Conservation (phyloP, 2,888 invertebrate genomes). For the Caenorhabditis japonica region DNA sequence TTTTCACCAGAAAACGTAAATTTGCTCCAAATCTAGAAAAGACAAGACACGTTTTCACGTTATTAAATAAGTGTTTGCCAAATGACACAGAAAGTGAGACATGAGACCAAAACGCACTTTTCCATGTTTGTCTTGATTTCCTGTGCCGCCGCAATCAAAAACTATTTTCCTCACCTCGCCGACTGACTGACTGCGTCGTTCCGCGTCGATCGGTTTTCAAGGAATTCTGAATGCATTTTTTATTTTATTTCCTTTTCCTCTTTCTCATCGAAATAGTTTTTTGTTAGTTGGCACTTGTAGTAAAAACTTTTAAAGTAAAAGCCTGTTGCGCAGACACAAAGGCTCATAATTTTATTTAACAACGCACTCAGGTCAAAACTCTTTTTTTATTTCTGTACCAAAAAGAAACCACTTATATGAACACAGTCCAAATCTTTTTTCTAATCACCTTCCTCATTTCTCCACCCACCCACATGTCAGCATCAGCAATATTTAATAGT, state of each 20-base stretch:
- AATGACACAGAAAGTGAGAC: slow-evolving; percentile 26
- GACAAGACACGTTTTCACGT: too few relatives aligned
- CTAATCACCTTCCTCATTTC: background rate
- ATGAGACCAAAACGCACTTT: slow-evolving; percentile 6
- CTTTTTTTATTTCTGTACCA: too few relatives aligned
- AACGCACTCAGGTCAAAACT: too few relatives aligned
- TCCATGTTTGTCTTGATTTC: slow-evolving; percentile 51
- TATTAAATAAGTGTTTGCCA: slow-evolving; percentile 43
- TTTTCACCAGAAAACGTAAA: too few relatives aligned
- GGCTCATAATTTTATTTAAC: too few relatives aligned
- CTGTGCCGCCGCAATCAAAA: slow-evolving; percentile 43
- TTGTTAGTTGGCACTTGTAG: background rate
- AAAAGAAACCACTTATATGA: too few relatives aligned
- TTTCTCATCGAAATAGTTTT: slow-evolving; percentile 10
- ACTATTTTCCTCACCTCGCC: slow-evolving; percentile 5
- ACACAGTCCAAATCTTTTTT: too few relatives aligned
- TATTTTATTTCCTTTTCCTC: background rate
- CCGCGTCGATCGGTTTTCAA: slow-evolving; percentile 2
- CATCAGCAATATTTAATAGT: background rate
- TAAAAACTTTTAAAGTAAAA: background rate
- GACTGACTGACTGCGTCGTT: slow-evolving; percentile 12
- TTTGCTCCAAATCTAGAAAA: too few relatives aligned
- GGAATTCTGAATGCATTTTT: background rate
- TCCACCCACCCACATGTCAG: background rate
- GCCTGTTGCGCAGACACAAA: background rate